These are phyloP conservation scores for Drosophila sp. DNA, from an alignment of 1,140 invertebrate genomes.

Conservation along the genomic window DNA sequence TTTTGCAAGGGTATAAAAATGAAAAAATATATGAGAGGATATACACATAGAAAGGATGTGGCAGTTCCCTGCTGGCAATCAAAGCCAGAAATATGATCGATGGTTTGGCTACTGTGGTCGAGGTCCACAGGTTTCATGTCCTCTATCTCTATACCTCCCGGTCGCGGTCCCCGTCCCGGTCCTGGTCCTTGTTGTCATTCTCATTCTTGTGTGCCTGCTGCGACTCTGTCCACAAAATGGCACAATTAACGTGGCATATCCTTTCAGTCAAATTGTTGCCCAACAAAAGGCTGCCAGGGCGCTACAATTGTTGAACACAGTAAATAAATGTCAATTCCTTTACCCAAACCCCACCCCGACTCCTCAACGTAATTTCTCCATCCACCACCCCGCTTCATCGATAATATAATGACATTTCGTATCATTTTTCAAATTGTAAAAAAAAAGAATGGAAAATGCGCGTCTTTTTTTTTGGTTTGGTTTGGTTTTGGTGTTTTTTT, in stretches of 20 bases:
- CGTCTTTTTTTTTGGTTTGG: constrained; percentile 27
- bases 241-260: constrained; percentile 81
- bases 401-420: constrained; percentile 81
- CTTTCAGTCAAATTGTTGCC: constrained; percentile 74
- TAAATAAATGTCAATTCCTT: constrained; percentile 78
- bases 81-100: constrained; percentile 58
- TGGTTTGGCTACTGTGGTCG: constrained; percentile 6
- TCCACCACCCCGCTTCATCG: constrained; percentile 40
- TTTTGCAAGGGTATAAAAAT: too few relatives aligned
- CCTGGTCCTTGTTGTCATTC: constrained; percentile 1
- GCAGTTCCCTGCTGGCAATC: constrained; percentile 63
- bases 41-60: constrained; percentile 26
- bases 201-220: constrained; percentile 36
- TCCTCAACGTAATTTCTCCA: not conserved
- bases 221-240: constrained; percentile 79
- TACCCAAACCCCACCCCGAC: not conserved
- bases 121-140: not conserved
- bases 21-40: not conserved
- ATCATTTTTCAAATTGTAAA: constrained; percentile 79
- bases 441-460: constrained; percentile 39
- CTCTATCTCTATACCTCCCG: not conserved
- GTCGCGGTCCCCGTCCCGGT: not conserved
- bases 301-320: constrained; percentile 75
- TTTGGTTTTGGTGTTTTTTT: constrained; percentile 35
- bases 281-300: constrained; percentile 56